A percentile compares a stretch with the other conserved stretches of the same genome.
phyloP scores from a whole-genome alignment of 2,113 vertebrate species.

The Boulengerochromis microlepis region DNA sequence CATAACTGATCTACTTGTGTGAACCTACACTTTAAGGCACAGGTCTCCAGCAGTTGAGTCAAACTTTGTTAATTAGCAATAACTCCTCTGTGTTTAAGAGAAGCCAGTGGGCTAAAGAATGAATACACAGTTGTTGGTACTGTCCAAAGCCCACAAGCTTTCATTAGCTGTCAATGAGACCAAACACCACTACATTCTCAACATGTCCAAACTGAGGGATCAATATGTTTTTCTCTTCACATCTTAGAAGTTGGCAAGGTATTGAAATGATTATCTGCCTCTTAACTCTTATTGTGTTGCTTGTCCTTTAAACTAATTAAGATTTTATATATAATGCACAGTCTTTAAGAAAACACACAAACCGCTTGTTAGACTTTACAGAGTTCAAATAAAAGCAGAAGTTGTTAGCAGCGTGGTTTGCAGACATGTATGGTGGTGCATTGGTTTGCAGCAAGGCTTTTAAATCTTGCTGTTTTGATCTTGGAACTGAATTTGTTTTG shows the following conservation, averaged over 20 bases:
- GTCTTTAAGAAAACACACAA: slow-evolving; percentile 1
- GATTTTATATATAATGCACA: background rate
- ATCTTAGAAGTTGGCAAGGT: background rate
- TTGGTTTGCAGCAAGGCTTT: background rate
- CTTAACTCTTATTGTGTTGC: background rate
- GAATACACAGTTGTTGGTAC: background rate
- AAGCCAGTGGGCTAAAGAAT: slow-evolving; percentile 15
- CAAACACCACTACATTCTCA: slow-evolving; percentile 31
- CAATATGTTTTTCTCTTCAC: slow-evolving; percentile 25
- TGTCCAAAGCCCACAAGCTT: slow-evolving; percentile 13
- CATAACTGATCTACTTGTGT: background rate
- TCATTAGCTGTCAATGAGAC: slow-evolving; percentile 44
- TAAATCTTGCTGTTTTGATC: slow-evolving; percentile 4
- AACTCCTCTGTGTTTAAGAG: background rate
- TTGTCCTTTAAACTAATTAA: slow-evolving; percentile 16
- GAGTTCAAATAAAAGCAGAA: slow-evolving; percentile 22
- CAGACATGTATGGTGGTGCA: background rate
- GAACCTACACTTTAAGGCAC: background rate
- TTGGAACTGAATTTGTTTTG: background rate
- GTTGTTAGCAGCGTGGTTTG: background rate
- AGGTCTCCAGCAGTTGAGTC: background rate
- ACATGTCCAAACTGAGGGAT: slow-evolving; percentile 41
- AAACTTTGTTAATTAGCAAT: slow-evolving; percentile 13
- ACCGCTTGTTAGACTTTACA: background rate
- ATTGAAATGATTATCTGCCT: background rate